Conservation (phyloP, 2,797 vertebrate species). For the Phoebastria nigripes region DNA sequence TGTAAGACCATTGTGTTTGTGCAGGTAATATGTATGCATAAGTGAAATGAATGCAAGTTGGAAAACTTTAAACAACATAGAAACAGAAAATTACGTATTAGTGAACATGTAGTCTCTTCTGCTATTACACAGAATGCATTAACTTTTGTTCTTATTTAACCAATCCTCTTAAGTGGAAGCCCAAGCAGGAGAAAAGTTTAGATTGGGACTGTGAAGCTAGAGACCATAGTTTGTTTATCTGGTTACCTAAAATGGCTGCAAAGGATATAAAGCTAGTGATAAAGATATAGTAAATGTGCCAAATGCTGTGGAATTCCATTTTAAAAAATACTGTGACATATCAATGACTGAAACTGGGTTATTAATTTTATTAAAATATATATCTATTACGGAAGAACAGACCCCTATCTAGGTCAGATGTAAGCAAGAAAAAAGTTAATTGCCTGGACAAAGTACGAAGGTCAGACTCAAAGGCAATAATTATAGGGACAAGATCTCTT, state of each 20-base stretch:
- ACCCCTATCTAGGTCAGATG: background rate
- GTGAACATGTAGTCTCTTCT: background rate
- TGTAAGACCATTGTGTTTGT: background rate
- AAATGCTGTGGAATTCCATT: background rate
- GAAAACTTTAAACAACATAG: background rate
- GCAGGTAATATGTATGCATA: background rate
- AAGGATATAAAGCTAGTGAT: background rate
- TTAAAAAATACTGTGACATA: background rate
- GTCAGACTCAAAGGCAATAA: conserved; percentile 32
- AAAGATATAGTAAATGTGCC: background rate
- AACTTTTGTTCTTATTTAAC: background rate
- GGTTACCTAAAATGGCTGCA: background rate
- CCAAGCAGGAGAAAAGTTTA: background rate
- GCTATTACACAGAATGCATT: background rate
- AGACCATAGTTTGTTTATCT: background rate
- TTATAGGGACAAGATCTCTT: conserved; percentile 39
- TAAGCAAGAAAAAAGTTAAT: conserved; percentile 3
- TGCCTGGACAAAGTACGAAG: background rate
- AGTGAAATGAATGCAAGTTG: background rate
- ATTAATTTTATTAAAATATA: background rate
- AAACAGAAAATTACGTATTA: background rate
- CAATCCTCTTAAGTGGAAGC: background rate
- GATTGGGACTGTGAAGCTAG: background rate
- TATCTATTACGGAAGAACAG: background rate
- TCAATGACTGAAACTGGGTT: background rate